Evolutionary conservation across 2,113 vertebrate genomes (phyloP).

Genomic region (Python bivittatus): DNA sequence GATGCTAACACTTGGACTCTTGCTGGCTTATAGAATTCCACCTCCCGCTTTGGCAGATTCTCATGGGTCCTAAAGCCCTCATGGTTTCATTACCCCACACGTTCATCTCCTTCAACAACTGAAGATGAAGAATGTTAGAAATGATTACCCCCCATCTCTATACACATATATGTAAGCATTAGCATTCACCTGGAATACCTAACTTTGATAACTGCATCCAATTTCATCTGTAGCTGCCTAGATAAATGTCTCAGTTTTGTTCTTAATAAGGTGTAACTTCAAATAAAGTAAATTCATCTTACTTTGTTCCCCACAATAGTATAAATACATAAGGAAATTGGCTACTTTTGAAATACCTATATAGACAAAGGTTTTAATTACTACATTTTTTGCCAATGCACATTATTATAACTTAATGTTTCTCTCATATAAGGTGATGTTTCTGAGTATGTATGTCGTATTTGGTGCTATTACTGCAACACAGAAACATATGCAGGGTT

Average conservation of each 20-base stretch:
- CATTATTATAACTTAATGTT: neutral
- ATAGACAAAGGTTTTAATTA: neutral
- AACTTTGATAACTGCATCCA: conserved; percentile 16
- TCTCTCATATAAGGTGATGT: neutral
- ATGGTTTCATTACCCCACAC: conserved; percentile 15
- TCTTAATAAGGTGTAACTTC: neutral
- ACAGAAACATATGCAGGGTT: neutral
- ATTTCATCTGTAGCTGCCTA: conserved; percentile 24
- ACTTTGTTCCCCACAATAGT: neutral
- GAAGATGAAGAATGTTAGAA: conserved; percentile 17
- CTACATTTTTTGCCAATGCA: neutral
- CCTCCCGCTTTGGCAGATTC: conserved; percentile 54
- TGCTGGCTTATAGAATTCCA: conserved; percentile 59
- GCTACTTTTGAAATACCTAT: neutral
- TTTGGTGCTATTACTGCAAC: neutral
- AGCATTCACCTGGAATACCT: conserved; percentile 27
- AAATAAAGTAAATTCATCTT: neutral
- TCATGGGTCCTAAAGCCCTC: conserved; percentile 62
- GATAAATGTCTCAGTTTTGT: neutral
- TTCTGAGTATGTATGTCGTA: neutral
- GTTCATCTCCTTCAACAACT: conserved; percentile 42
- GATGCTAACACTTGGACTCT: conserved; percentile 38
- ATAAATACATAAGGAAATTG: neutral
- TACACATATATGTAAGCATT: conserved; percentile 26
- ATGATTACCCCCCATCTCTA: neutral